Base-by-base conservation (phyloP, 2,888 invertebrate species). In the Plagiodera versicolora region DNA sequence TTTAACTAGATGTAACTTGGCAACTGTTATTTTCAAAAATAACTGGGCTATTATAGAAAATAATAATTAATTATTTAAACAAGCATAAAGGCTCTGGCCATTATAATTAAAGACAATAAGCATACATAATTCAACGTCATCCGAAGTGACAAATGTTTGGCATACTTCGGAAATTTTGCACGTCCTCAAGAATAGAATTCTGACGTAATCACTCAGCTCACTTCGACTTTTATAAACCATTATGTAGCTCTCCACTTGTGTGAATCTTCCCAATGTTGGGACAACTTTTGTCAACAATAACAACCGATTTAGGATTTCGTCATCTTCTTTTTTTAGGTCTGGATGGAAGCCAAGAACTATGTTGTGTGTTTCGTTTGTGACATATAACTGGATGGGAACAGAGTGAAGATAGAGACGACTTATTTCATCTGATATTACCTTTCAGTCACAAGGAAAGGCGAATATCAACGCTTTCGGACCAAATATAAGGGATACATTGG, bases 241-340 rank as follows among this genome's bases (percentile, higher is more conserved):
- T 32, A 32, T 32, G 1, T 6, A 6, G 32, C 32, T 32, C 4
- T 39, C 14, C 39, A 39, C 39, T 39, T 14, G 39, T 39, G 6
- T 39, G 39, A 39, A 39, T 39, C n/a, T 8, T 39, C 3, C 3
- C 39, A 39, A 3, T 39, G 39, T 11, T 39, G 39, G 14, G 11
- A 9, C 4, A 14, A 51, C 58, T 50, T 28, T 54, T 49, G 50
- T 64, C 58, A 64, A 64, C 55, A 60, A 56, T 51, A 58, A 59
- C 62, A 62, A 54, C 50, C 48, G 53, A 54, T 53, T 53, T 44
- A 53, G 53, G 45, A 54, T 63, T 54, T 44, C 60, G 64, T 64
- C 64, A 64, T 35, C 48, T 45, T 60, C 60, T 64, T 64, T 64
- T 64, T 60, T 56, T 64, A 64, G 60, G 50, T 48, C 47, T 64